Base-by-base conservation (phyloP, 2,888 invertebrate genomes). In the Polia nebulosa region DNA sequence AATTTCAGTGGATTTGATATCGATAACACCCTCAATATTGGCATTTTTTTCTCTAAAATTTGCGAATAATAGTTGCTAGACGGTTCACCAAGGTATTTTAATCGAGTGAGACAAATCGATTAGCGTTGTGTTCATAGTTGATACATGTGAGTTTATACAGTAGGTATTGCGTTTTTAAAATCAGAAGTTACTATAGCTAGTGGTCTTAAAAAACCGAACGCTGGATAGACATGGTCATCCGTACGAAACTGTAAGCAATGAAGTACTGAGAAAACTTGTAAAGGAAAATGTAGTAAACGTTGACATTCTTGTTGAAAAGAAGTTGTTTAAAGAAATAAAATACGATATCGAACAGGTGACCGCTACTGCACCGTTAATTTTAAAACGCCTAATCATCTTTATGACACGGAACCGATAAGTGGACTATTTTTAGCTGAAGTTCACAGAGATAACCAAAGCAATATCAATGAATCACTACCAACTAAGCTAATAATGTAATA, bases 91-190 rank as follows among this genome's bases (percentile, higher is more conserved):
- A 63, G 49, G 58, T 63, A 51, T 59, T 49, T 58, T 75, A 69
- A 69, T 65, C 70, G 45, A 63, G 49, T 61, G 76, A 53, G n/a
- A 47, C 45, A 41, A 75, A 77, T 75, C 61, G 44, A 79, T 77
- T 79, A 61, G 44, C 27, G 25, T 53, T 8, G 47, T 64, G 4
- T 32, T 59, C 53, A 55, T 29, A 57, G 32, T 75, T 60, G 22
- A 41, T 59, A 59, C 56, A 51, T 27, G 22, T 58, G 17, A 44
- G 11, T 34, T 29, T 58, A 57, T 41, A 41, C 11, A 22, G 20
- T 52, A 25, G 15, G n/a, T 39, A 27, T 49, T 25, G 32, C 17
- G 5, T 20, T 67, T 45, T 49, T 49, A 5, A 27, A 66, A 47
- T 49, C 22, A n/a, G 25, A 49, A 13, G 1, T 11, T 49, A 17